These are phyloP conservation scores for Riptortus pedestris DNA, from an alignment of 1,140 invertebrate genomes.

Conservation along the genomic window DNA sequence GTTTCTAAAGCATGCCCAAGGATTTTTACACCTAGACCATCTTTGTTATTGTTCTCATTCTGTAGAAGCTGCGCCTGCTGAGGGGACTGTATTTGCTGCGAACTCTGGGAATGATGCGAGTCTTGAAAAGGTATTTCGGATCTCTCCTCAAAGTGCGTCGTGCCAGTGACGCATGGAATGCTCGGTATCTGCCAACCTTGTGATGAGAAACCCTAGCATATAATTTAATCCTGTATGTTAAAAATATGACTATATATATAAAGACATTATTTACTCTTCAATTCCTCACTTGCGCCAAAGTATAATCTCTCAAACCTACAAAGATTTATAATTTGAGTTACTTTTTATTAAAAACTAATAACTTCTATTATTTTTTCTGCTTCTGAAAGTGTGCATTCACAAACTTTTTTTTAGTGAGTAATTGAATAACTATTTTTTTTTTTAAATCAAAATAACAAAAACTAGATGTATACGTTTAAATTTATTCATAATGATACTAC, in stretches of 20 bases:
- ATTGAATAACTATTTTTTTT: no score
- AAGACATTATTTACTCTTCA: slow-evolving; percentile 43
- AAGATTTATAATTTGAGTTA: no score
- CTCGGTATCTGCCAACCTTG: slow-evolving; percentile 57
- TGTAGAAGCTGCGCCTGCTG: not conserved
- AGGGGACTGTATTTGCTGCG: not conserved
- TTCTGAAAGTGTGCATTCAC: no score
- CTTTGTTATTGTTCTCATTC: not conserved
- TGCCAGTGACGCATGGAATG: slow-evolving; percentile 58
- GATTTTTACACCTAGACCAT: not conserved
- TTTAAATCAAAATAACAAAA: no score
- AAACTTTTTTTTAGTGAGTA: no score
- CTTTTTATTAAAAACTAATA: no score
- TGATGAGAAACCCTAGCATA: slow-evolving; percentile 50
- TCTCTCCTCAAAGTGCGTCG: slow-evolving; percentile 17
- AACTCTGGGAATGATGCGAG: not conserved
- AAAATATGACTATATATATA: slow-evolving; percentile 36
- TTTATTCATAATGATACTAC: no score
- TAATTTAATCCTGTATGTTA: slow-evolving; percentile 5
- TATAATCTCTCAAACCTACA: no score
- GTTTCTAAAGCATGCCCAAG: slow-evolving; percentile 3
- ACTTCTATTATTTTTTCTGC: no score
- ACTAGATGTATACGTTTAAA: no score
- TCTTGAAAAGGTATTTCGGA: not conserved
- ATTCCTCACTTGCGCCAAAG: no score